These are phyloP conservation scores for Channa striata DNA, from an alignment of 2,797 vertebrate species.

Conservation along the genomic window DNA sequence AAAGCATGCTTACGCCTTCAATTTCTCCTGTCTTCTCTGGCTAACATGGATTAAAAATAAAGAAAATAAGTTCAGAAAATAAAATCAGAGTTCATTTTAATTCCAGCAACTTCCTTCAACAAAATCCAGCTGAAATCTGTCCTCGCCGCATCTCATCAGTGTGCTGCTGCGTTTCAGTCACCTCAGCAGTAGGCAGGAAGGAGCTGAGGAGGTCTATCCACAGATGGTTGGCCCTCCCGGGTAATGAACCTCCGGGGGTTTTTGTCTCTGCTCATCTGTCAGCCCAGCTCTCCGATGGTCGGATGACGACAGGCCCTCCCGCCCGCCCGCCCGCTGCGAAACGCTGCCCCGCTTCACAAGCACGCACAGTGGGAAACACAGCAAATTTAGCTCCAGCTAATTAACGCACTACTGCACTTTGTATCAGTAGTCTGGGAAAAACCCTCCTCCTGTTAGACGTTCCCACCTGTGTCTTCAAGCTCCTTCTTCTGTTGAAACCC, in stretches of 20 bases:
- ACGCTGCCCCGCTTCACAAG: conserved; percentile 42
- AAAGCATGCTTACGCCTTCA: not conserved
- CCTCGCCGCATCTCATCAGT: conserved; percentile 26
- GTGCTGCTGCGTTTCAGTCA: conserved; percentile 5
- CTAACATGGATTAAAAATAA: not conserved
- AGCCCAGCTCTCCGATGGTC: conserved; percentile 54
- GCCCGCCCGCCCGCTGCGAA: conserved; percentile 33
- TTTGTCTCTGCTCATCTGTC: conserved; percentile 46
- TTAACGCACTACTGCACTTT: conserved; percentile 64
- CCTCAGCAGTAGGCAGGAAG: conserved; percentile 33
- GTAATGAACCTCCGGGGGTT: conserved; percentile 61
- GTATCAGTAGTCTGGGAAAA: conserved; percentile 27
- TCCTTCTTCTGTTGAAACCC: conserved; percentile 12
- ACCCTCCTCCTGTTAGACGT: conserved; percentile 26
- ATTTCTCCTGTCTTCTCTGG: not conserved
- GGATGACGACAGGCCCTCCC: conserved; percentile 22
- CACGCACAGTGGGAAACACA: conserved; percentile 30
- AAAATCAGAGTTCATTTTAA: not conserved
- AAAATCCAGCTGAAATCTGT: conserved; percentile 15
- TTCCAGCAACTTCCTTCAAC: conserved; percentile 4
- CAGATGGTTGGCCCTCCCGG: conserved; percentile 43
- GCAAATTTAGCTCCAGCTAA: conserved; percentile 64
- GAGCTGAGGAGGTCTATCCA: conserved; percentile 31
- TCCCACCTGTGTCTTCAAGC: conserved; percentile 43
- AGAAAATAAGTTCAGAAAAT: not conserved